These are phyloP conservation scores for Hestina assimilis DNA, from an alignment of 1,140 invertebrate genomes.

Conservation along the genomic window DNA sequence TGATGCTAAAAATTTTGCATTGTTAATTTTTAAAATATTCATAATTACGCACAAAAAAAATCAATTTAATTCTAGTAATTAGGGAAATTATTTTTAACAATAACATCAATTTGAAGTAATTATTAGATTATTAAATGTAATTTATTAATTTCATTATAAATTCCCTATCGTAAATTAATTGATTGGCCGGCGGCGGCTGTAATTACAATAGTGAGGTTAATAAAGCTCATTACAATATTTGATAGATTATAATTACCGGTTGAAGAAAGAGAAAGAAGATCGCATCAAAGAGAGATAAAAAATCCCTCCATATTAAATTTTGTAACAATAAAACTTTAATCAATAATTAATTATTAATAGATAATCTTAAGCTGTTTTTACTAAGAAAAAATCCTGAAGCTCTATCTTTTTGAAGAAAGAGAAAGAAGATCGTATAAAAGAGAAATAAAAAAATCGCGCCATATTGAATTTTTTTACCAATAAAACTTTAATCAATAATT, in stretches of 20 bases:
- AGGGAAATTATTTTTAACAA: constrained; percentile 3
- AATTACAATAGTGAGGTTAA: constrained; percentile 2
- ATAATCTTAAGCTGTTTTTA: constrained; percentile 1
- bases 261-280: too few species aligned
- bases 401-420: background rate
- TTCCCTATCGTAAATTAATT: constrained; percentile 12
- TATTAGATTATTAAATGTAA: constrained; percentile 5
- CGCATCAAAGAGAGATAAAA: background rate
- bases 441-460: background rate
- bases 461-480: background rate
- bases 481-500: background rate
- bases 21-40: too few species aligned
- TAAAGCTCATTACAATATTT: constrained; percentile 11
- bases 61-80: background rate
- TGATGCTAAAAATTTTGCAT: too few species aligned
- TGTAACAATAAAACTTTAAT: background rate
- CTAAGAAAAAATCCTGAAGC: constrained; percentile 5
- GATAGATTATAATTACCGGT: constrained; percentile 3
- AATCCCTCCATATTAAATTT: too few species aligned
- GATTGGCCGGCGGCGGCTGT: constrained; percentile 10
- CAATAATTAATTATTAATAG: background rate
- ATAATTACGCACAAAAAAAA: too few species aligned
- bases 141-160: constrained; percentile 5
- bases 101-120: background rate
- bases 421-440: background rate